phyloP scores from a whole-genome alignment of 2,113 vertebrate species.

The Esox niger region DNA sequence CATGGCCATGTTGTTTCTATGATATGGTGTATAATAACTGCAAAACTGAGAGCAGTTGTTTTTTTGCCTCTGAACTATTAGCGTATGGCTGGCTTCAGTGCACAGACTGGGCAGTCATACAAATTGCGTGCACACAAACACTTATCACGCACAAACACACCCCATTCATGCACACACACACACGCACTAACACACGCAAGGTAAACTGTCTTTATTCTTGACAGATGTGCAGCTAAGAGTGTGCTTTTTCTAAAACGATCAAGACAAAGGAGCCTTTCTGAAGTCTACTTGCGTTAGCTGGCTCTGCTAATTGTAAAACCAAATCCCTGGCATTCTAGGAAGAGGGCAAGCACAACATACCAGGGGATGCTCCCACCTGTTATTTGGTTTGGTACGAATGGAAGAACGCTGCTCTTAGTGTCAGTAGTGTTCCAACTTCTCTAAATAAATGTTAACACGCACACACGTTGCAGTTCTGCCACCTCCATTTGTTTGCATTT shows the following conservation, averaged over 20 bases:
- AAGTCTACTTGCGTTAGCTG: slow-evolving; percentile 6
- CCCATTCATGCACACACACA: background rate
- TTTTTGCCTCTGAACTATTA: background rate
- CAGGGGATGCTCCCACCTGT: slow-evolving; percentile 49
- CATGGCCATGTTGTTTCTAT: background rate
- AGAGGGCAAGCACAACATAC: slow-evolving; percentile 28
- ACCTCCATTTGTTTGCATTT: too few species aligned
- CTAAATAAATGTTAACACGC: background rate
- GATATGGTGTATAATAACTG: slow-evolving; percentile 6
- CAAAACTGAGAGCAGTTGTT: background rate
- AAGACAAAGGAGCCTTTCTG: slow-evolving; percentile 4
- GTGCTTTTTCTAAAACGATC: background rate
- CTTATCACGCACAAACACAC: background rate
- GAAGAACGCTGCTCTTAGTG: background rate
- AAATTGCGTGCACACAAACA: background rate
- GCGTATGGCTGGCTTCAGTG: background rate
- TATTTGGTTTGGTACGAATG: slow-evolving; percentile 22
- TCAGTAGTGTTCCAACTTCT: background rate
- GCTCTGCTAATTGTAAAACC: slow-evolving; percentile 28
- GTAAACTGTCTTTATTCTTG: slow-evolving; percentile 13
- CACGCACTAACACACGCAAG: slow-evolving; percentile 8
- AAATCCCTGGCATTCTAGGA: slow-evolving; percentile 17
- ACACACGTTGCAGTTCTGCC: background rate
- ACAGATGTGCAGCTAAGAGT: slow-evolving; percentile 12
- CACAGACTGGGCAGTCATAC: background rate